A percentile compares a stretch with the other conserved stretches of the same genome.
These are phyloP conservation scores for Himalopsyche phryganea DNA, from an alignment of 1,140 invertebrate genomes.

Conservation along the genomic window DNA sequence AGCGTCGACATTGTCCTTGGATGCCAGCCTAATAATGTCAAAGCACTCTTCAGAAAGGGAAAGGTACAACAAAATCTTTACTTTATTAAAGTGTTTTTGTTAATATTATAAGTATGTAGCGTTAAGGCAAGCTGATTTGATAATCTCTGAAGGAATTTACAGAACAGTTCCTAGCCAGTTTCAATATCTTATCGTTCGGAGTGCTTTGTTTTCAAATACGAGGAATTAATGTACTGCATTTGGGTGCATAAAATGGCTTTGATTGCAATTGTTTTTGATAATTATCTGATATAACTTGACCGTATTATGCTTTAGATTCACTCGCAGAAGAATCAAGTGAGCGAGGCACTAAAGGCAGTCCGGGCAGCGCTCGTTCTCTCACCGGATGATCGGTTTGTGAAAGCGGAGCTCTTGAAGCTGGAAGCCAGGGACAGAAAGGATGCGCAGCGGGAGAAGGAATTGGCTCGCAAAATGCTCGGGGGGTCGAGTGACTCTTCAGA, in stretches of 20 bases:
- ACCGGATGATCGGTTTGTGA: slow-evolving; percentile 23
- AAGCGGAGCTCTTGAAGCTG: slow-evolving; percentile 13
- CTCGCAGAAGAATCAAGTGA: slow-evolving; percentile 26
- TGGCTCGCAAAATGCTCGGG: slow-evolving; percentile 29
- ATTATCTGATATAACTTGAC: too few relatives aligned
- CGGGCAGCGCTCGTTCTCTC: slow-evolving; percentile 19
- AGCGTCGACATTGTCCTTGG: slow-evolving; percentile 73
- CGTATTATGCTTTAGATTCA: slow-evolving; percentile 16
- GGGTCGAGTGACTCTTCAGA: neutral
- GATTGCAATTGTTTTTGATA: too few relatives aligned
- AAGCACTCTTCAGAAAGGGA: slow-evolving; percentile 81
- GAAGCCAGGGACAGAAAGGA: slow-evolving; percentile 24
- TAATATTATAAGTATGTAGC: too few relatives aligned
- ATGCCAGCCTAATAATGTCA: slow-evolving; percentile 78
- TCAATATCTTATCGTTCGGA: too few relatives aligned
- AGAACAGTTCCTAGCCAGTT: too few relatives aligned
- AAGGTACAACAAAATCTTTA: slow-evolving; percentile 45
- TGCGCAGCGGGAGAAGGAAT: slow-evolving; percentile 22
- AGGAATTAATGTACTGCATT: too few relatives aligned
- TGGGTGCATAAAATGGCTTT: too few relatives aligned
- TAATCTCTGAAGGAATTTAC: too few relatives aligned
- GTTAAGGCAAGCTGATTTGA: too few relatives aligned
- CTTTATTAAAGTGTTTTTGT: too few relatives aligned
- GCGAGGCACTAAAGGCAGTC: slow-evolving; percentile 22
- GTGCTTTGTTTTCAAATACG: too few relatives aligned